A percentile compares a stretch with the other conserved stretches of the same genome.
These are phyloP conservation scores for Acleris literana DNA, from an alignment of 2,888 invertebrate species.

Conservation along the genomic window DNA sequence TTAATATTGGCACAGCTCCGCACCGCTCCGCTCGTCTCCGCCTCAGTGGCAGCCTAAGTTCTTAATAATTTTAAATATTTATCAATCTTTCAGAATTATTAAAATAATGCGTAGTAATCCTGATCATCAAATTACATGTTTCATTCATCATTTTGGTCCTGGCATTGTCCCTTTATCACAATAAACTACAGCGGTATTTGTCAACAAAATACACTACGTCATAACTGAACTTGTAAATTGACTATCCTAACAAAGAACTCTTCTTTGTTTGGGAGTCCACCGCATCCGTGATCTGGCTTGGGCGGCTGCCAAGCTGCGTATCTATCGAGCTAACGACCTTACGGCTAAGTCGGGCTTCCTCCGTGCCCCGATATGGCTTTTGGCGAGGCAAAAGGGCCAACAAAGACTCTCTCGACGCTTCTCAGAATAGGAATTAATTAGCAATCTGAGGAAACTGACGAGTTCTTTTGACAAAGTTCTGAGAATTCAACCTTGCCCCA, in stretches of 20 bases:
- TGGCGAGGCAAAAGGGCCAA: constrained; percentile 38
- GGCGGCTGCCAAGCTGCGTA: constrained; percentile 33
- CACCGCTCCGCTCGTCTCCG: no score
- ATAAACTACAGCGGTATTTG: constrained; percentile 4
- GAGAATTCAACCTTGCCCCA: no score
- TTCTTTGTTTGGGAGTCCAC: constrained; percentile 9
- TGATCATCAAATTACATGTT: no score
- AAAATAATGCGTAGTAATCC: no score
- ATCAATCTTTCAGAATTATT: no score
- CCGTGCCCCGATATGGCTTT: constrained; percentile 48
- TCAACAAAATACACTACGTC: constrained; percentile 10
- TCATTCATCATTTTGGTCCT: no score
- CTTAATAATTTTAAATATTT: no score
- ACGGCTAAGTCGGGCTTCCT: constrained; percentile 38
- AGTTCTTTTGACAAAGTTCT: neutral
- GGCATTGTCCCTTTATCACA: constrained; percentile 6
- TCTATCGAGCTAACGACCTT: constrained; percentile 37
- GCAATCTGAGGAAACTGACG: neutral
- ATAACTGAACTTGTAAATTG: neutral
- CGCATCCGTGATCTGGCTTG: constrained; percentile 17
- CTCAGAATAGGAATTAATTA: constrained; percentile 18
- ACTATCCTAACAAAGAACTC: constrained; percentile 1
- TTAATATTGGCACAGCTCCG: no score
- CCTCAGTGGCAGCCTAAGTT: no score
- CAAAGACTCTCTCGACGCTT: constrained; percentile 14